Evolutionary conservation across 2,888 invertebrate genomes (phyloP), one percentile per base, ranked within the genome.

Genomic region (Schizaphis graminum): DNA sequence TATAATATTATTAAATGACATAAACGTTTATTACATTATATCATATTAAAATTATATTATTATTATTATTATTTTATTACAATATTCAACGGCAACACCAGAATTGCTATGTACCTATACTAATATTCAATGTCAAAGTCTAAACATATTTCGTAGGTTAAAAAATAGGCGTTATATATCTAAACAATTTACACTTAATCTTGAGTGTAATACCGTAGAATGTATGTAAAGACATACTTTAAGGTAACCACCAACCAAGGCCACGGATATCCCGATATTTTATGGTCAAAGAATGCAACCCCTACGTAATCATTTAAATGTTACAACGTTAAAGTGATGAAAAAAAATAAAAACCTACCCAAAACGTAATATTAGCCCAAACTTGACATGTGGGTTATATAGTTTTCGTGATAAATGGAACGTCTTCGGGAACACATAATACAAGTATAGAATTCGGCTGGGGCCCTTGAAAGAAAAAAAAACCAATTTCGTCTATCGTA

Each of bases 381-480:
- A 21, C 24, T 91, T 86, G 91, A 92, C 91, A 47, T 16, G 35
- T 41, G 35, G 47, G 57, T 86, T 61, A 26, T 49, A 47, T 28
- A 47, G 86, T 57, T 86, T 87, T 49, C 86, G 91, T 92, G 91
- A 92, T 92, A 92, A 92, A 92, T 92, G 86, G 47, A 61, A 92
- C 24, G 56, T 57, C 61, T 61, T 87, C 13, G 35, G 13, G 16
- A 47, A 13, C 35, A 8, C 26, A 44, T 44, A 91, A 91, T 91
- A 77, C 67, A n/a, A 47, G 26, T 26, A 35, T 90, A 49, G 1
- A 21, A n/a, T 61, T 61, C 2, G 1, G 8, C 13, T 5, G 41
- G 13, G 56, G 41, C 21, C 8, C 35, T 35, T 5, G 26, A 35
- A 77, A 35, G 1, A 53, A 47, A 47, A n/a, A n/a, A 44, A 84